Evolutionary conservation across 2,797 vertebrate genomes (phyloP).

Genomic region (Scomberomorus guttatus): DNA sequence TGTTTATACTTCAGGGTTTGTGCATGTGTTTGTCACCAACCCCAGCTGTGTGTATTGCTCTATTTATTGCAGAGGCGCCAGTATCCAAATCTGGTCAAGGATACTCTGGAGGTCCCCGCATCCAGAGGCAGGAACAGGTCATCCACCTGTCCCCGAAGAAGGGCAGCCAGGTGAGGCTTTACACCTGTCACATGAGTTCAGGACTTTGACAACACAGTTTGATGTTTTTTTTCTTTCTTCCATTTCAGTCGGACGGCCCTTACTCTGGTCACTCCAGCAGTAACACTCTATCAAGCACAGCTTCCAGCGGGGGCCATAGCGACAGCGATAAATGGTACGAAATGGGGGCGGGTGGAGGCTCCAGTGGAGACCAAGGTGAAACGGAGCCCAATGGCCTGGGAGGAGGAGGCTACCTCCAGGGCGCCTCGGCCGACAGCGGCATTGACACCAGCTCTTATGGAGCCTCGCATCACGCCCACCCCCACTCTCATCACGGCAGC

Average conservation of each 20-base stretch:
- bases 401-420: conserved; percentile 92
- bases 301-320: conserved; percentile 94
- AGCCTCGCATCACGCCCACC: conserved; percentile 80
- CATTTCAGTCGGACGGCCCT: conserved; percentile 91
- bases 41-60: conserved; percentile 30
- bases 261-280: conserved; percentile 99
- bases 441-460: conserved; percentile 94
- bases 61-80: conserved; percentile 88
- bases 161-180: conserved; percentile 91
- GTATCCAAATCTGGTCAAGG: conserved; percentile 87
- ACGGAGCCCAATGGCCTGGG: conserved; percentile 93
- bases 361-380: conserved; percentile 89
- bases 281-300: conserved; percentile 98
- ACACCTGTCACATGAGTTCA: not conserved
- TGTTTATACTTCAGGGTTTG: conserved; percentile 44
- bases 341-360: conserved; percentile 86
- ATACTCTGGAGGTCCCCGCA: conserved; percentile 94
- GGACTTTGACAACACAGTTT: not conserved
- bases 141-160: conserved; percentile 98
- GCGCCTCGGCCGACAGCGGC: conserved; percentile 94
- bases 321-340: conserved; percentile 98
- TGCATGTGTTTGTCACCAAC: conserved; percentile 42
- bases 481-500: conserved; percentile 88
- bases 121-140: conserved; percentile 97
- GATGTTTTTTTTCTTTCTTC: not conserved